Evolutionary conservation across 2,888 invertebrate genomes (phyloP).

Genomic region (Pseudanteris insignis): DNA sequence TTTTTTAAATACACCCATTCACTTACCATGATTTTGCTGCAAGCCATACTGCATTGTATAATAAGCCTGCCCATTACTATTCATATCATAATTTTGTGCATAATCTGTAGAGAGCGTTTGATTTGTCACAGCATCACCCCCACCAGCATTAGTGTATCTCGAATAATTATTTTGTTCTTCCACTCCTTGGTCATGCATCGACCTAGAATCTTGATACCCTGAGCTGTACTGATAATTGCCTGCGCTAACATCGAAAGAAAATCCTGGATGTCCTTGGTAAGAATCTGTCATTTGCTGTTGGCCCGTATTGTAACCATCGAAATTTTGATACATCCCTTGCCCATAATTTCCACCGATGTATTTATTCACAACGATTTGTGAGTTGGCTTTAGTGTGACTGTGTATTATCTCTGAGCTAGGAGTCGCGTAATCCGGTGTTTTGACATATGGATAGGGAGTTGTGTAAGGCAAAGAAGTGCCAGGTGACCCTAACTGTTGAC

Average conservation of each 20-base stretch:
- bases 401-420: slow-evolving; percentile 57
- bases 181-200: slow-evolving; percentile 30
- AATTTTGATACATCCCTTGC: slow-evolving; percentile 45
- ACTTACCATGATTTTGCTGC: slow-evolving; percentile 52
- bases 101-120: slow-evolving; percentile 58
- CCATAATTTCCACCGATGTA: slow-evolving; percentile 51
- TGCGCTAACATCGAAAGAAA: slow-evolving; percentile 68
- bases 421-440: slow-evolving; percentile 19
- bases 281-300: slow-evolving; percentile 16
- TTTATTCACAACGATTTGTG: slow-evolving; percentile 47
- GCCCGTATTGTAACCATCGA: slow-evolving; percentile 32
- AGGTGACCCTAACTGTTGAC: slow-evolving; percentile 9
- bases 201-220: slow-evolving; percentile 69
- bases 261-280: slow-evolving; percentile 72
- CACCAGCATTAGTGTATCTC: slow-evolving; percentile 58
- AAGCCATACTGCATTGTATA: slow-evolving; percentile 53
- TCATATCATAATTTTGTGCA: slow-evolving; percentile 47
- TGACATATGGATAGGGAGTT: slow-evolving; percentile 11
- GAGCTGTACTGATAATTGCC: slow-evolving; percentile 73
- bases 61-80: slow-evolving; percentile 47
- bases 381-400: slow-evolving; percentile 56
- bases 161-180: slow-evolving; percentile 46
- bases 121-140: slow-evolving; percentile 51
- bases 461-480: slow-evolving; percentile 19
- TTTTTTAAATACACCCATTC: background rate